phyloP scores from a whole-genome alignment of 2,888 invertebrate genomes.

The Ormyrus rosae region DNA sequence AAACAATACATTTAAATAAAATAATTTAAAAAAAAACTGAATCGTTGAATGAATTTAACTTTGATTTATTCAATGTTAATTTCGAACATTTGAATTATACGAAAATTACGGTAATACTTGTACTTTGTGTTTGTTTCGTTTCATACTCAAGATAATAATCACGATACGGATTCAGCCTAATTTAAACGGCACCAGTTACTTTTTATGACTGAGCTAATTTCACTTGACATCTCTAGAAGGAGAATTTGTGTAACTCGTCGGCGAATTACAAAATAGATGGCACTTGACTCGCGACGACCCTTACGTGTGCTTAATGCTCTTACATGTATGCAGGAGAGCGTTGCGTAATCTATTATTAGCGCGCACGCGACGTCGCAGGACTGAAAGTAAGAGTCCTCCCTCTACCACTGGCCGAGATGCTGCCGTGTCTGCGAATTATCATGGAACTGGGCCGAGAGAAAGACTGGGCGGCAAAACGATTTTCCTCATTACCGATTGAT shows the following conservation, averaged over 20 bases:
- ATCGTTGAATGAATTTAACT: too few species aligned
- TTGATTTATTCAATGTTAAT: too few species aligned
- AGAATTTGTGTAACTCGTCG: slow-evolving; percentile 15
- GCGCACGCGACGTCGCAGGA: slow-evolving; percentile 66
- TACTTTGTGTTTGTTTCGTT: too few species aligned
- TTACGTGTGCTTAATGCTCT: slow-evolving; percentile 37
- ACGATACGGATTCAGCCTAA: not conserved
- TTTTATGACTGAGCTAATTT: slow-evolving; percentile 33
- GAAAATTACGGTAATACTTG: too few species aligned
- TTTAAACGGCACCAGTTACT: slow-evolving; percentile 22
- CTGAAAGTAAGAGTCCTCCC: slow-evolving; percentile 72
- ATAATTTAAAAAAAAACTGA: too few species aligned
- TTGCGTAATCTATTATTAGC: slow-evolving; percentile 67
- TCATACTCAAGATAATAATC: too few species aligned
- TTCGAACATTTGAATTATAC: too few species aligned
- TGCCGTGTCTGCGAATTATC: slow-evolving; percentile 26
- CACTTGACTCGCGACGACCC: slow-evolving; percentile 58
- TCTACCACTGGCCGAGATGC: slow-evolving; percentile 26
- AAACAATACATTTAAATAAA: too few species aligned
- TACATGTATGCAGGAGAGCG: slow-evolving; percentile 31
- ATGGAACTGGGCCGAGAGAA: slow-evolving; percentile 36
- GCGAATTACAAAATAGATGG: slow-evolving; percentile 47
- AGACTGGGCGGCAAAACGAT: not conserved
- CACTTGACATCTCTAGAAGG: slow-evolving; percentile 13
- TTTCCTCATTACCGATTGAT: slow-evolving; percentile 47